A percentile compares a stretch with the other conserved stretches of the same genome.
These are phyloP conservation scores for Endomychus coccineus DNA, from an alignment of 2,888 invertebrate species.

Conservation along the genomic window DNA sequence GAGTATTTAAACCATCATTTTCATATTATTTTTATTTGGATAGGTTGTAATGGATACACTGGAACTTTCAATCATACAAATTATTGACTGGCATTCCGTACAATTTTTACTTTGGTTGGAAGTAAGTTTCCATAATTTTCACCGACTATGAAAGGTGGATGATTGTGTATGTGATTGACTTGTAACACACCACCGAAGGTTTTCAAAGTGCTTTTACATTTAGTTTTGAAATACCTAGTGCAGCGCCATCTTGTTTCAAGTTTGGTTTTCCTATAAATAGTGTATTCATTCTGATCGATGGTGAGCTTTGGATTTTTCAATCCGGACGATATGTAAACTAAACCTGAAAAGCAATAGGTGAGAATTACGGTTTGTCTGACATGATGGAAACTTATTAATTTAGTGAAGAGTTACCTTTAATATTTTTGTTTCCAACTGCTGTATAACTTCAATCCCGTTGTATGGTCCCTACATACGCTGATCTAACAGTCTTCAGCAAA, in stretches of 20 bases:
- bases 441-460: no score
- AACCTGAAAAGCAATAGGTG: conserved; percentile 25
- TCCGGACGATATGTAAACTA: conserved; percentile 23
- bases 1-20: no score
- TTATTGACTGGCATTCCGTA: no score
- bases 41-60: no score
- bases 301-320: conserved; percentile 29
- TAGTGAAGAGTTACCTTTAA: no score
- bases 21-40: no score
- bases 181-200: conserved; percentile 28
- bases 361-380: no score
- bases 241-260: conserved; percentile 28
- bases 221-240: conserved; percentile 27
- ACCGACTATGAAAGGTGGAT: conserved; percentile 23
- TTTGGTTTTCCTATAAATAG: conserved; percentile 23
- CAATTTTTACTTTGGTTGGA: conserved; percentile 24
- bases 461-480: no score
- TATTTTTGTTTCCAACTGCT: no score
- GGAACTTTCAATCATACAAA: no score
- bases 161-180: conserved; percentile 29
- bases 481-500: no score
- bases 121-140: conserved; percentile 25
- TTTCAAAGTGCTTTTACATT: conserved; percentile 28
- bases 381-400: no score
- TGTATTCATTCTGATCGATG: conserved; percentile 25